Evolutionary conservation across 2,797 vertebrate genomes (phyloP).

Genomic region (Parauchenoglanis punctatus): DNA sequence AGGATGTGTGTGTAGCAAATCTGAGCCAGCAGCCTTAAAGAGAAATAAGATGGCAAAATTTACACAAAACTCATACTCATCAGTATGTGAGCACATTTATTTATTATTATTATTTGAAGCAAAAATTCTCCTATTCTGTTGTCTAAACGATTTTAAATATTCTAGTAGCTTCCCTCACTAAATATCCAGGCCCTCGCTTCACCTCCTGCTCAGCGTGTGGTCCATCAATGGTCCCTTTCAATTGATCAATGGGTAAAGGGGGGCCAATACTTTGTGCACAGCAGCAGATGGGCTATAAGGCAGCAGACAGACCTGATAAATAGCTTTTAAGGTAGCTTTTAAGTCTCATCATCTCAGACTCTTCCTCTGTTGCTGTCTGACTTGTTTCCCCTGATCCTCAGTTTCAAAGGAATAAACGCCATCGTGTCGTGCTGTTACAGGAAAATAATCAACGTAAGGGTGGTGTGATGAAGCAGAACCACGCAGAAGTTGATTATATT

Average conservation of each 20-base stretch:
- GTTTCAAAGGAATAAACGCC: neutral
- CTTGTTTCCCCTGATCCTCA: neutral
- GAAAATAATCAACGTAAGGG: neutral
- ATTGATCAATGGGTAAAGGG: neutral
- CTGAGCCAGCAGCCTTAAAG: conserved; percentile 40
- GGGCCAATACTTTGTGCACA: neutral
- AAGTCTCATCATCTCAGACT: neutral
- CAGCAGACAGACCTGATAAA: neutral
- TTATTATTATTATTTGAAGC: neutral
- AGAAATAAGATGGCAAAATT: neutral
- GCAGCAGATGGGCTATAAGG: neutral
- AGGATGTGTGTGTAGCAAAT: neutral
- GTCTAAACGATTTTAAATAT: no score
- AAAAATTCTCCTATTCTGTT: neutral
- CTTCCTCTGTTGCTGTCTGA: neutral
- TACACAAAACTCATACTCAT: neutral
- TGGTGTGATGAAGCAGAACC: neutral
- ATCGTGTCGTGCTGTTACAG: neutral
- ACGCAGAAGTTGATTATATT: neutral
- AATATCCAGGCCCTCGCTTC: neutral
- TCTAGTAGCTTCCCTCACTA: neutral
- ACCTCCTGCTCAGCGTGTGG: neutral
- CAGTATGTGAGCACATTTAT: neutral
- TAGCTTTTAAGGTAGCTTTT: neutral
- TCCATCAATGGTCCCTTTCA: neutral